These are phyloP conservation scores for Mastacembelus armatus DNA, from an alignment of 2,797 vertebrate genomes.

Conservation along the genomic window DNA sequence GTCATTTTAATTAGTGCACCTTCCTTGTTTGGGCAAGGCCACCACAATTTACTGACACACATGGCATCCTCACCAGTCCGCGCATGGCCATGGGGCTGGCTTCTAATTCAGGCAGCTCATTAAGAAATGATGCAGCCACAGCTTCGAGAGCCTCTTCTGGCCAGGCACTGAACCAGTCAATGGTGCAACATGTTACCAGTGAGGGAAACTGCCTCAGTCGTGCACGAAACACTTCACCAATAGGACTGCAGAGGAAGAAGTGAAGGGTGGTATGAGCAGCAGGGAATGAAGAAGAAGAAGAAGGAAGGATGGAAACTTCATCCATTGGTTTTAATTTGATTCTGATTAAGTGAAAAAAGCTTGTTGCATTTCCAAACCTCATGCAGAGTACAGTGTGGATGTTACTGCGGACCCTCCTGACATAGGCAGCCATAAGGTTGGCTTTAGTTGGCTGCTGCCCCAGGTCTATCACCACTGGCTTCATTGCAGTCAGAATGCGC, in stretches of 20 bases:
- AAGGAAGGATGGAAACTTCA: too few species aligned
- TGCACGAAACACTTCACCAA: constrained; percentile 91
- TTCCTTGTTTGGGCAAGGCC: background rate
- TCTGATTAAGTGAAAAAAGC: background rate
- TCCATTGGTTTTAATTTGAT: background rate
- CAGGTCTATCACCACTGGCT: constrained; percentile 86
- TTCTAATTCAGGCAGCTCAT: constrained; percentile 86
- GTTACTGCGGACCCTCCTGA: constrained; percentile 87
- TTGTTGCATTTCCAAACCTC: constrained; percentile 82
- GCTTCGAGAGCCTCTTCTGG: constrained; percentile 91
- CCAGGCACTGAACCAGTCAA: constrained; percentile 96
- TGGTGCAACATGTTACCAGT: constrained; percentile 93
- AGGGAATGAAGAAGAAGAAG: background rate
- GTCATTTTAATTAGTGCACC: background rate
- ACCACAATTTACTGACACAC: constrained; percentile 13
- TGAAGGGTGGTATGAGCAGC: background rate
- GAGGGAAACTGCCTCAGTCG: constrained; percentile 93
- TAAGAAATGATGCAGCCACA: constrained; percentile 87
- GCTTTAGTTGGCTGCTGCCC: constrained; percentile 91
- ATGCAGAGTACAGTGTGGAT: constrained; percentile 94
- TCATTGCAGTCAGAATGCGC: constrained; percentile 88
- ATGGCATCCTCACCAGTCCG: constrained; percentile 85
- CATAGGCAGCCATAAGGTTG: constrained; percentile 90
- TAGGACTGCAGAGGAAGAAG: constrained; percentile 80
- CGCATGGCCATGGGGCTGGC: constrained; percentile 54